These are phyloP conservation scores for Lissocephala sabroskyi DNA, from an alignment of 2,888 invertebrate genomes.

Conservation along the genomic window DNA sequence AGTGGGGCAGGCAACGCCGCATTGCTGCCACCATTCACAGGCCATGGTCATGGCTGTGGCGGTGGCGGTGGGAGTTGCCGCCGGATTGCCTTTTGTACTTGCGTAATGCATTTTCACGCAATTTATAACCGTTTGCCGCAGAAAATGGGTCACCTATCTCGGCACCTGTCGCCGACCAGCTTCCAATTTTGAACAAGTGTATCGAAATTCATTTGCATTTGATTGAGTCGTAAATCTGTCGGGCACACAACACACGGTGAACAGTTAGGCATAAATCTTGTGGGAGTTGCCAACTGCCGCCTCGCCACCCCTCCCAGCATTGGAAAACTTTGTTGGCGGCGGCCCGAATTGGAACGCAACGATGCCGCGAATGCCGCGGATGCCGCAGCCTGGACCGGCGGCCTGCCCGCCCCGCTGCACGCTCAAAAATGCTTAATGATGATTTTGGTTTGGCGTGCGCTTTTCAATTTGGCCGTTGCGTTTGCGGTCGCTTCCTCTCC, in stretches of 20 bases:
- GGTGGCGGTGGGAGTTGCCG: no score
- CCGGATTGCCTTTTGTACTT: slow-evolving; percentile 61
- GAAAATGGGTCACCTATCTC: slow-evolving; percentile 38
- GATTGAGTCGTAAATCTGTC: slow-evolving; percentile 58
- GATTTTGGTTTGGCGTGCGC: slow-evolving; percentile 61
- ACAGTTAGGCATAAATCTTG: slow-evolving; percentile 50
- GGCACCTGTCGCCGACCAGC: neutral
- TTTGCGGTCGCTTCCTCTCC: slow-evolving; percentile 19
- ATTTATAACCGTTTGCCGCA: slow-evolving; percentile 52
- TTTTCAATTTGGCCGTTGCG: slow-evolving; percentile 52
- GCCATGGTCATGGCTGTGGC: slow-evolving; percentile 2
- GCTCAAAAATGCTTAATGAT: slow-evolving; percentile 28
- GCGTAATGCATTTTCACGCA: slow-evolving; percentile 61
- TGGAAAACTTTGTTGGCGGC: no score
- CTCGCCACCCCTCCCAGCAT: neutral
- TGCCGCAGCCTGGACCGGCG: slow-evolving; percentile 31
- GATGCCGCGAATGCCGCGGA: no score
- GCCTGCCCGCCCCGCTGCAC: no score
- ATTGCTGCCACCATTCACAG: slow-evolving; percentile 16
- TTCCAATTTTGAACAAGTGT: slow-evolving; percentile 4
- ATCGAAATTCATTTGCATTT: slow-evolving; percentile 45
- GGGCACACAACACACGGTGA: slow-evolving; percentile 39
- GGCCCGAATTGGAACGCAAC: no score
- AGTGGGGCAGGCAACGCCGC: slow-evolving; percentile 38
- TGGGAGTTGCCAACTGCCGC: slow-evolving; percentile 42